These are phyloP conservation scores for Umimayanthus chanpuru DNA, from an alignment of 92 coral and sea anemone species.

Conservation along the genomic window DNA sequence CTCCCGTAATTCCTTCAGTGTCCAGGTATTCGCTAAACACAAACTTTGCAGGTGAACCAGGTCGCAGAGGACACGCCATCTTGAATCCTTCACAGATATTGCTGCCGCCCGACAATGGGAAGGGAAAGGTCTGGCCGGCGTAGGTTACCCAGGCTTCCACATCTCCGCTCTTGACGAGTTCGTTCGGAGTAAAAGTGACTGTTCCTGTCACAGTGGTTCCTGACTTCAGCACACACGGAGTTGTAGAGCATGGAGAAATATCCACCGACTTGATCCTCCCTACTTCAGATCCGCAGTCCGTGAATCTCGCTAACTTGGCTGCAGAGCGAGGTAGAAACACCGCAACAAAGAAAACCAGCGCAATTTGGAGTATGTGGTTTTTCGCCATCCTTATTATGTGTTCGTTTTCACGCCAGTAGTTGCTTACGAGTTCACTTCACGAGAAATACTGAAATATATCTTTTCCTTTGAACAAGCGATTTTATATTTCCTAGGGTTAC, in stretches of 20 bases:
- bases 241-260: background rate
- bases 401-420: background rate
- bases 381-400: background rate
- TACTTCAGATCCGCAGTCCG: background rate
- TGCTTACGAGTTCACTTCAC: background rate
- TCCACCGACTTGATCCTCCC: background rate
- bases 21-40: background rate
- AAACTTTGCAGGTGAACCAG: background rate
- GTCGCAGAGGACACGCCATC: background rate
- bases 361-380: background rate
- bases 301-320: background rate
- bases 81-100: background rate
- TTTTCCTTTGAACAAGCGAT: too few species aligned
- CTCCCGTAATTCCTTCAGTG: background rate
- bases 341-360: background rate
- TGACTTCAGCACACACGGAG: background rate
- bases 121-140: background rate
- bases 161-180: background rate
- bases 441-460: too few species aligned
- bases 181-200: background rate
- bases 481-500: too few species aligned
- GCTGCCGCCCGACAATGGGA: background rate
- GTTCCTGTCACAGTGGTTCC: background rate
- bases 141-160: background rate
- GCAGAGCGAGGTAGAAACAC: background rate